Conservation (phyloP, 2,113 vertebrate genomes). For the Kryptolebias marmoratus region DNA sequence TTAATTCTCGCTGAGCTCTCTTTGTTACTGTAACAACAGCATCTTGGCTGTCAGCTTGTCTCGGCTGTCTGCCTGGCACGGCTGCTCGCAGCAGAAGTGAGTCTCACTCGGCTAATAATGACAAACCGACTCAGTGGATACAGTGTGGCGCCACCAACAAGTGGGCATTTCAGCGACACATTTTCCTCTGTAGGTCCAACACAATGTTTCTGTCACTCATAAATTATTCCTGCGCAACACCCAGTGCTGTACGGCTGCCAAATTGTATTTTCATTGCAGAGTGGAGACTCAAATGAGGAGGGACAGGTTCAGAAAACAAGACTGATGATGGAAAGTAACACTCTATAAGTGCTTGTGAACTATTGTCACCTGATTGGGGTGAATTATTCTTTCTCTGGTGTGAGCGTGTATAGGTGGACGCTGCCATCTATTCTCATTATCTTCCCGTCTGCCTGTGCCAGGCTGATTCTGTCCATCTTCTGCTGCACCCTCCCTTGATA, state of each 20-base stretch:
- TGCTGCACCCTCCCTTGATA: constrained; percentile 38
- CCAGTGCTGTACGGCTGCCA: constrained; percentile 16
- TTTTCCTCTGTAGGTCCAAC: constrained; percentile 31
- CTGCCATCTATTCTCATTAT: constrained; percentile 72
- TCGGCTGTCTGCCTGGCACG: constrained; percentile 28
- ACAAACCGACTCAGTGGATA: constrained; percentile 40
- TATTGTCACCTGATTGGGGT: constrained; percentile 47
- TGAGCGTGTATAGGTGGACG: constrained; percentile 28
- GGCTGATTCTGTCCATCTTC: constrained; percentile 51
- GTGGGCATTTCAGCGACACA: constrained; percentile 32
- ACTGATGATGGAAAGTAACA: constrained; percentile 22
- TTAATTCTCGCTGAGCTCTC: constrained; percentile 1
- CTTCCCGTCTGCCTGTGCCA: constrained; percentile 40
- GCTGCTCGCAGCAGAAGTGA: constrained; percentile 16
- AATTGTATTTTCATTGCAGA: constrained; percentile 31
- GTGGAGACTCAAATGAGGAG: constrained; percentile 5
- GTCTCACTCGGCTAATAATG: constrained; percentile 49
- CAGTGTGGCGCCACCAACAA: constrained; percentile 37
- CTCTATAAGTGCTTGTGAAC: constrained; percentile 29
- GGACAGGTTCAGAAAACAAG: constrained; percentile 23
- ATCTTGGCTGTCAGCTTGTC: constrained; percentile 41
- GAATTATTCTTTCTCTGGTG: constrained; percentile 29
- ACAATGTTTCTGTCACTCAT: constrained; percentile 37
- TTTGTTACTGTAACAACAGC: constrained; percentile 18
- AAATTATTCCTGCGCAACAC: constrained; percentile 43